Evolutionary conservation across 1,140 invertebrate species (phyloP).

Genomic region (Aradophagus sp.): DNA sequence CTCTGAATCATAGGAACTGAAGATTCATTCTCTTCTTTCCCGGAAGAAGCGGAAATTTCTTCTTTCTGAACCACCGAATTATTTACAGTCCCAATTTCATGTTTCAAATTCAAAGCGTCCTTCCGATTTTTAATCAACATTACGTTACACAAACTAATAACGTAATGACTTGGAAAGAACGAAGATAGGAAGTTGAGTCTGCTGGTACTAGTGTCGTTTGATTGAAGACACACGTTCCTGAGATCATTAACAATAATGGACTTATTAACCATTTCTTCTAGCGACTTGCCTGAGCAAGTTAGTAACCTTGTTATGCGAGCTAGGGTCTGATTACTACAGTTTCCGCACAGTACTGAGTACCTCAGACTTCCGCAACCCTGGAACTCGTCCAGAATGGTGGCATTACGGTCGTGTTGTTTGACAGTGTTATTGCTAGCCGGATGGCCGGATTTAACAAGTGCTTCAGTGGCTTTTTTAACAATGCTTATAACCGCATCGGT

Average conservation of each 20-base stretch:
- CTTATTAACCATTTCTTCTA: conserved; percentile 76
- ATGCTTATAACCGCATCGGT: conserved; percentile 90
- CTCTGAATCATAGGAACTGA: not conserved
- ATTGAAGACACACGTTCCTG: conserved; percentile 62
- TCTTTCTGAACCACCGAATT: conserved; percentile 11
- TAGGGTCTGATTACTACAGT: conserved; percentile 81
- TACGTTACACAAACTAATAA: conserved; percentile 85
- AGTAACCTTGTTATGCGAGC: conserved; percentile 80
- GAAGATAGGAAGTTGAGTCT: conserved; percentile 71
- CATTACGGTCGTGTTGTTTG: conserved; percentile 68
- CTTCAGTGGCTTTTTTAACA: conserved; percentile 90
- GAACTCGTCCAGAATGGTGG: conserved; percentile 43
- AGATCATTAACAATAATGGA: conserved; percentile 77
- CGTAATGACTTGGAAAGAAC: conserved; percentile 79
- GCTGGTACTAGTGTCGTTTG: conserved; percentile 62
- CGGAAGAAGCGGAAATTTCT: not conserved
- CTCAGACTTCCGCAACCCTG: conserved; percentile 78
- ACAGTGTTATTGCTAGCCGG: conserved; percentile 73
- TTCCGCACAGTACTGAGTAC: conserved; percentile 82
- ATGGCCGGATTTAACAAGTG: conserved; percentile 82
- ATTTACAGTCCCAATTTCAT: conserved; percentile 43
- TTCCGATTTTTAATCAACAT: conserved; percentile 80
- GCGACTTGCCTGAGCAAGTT: conserved; percentile 75
- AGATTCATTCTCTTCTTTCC: conserved; percentile 7
- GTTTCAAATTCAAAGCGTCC: conserved; percentile 79